Evolutionary conservation across 2,113 vertebrate genomes (phyloP), one percentile per base, ranked within the genome.

Genomic region (Oplegnathus fasciatus): DNA sequence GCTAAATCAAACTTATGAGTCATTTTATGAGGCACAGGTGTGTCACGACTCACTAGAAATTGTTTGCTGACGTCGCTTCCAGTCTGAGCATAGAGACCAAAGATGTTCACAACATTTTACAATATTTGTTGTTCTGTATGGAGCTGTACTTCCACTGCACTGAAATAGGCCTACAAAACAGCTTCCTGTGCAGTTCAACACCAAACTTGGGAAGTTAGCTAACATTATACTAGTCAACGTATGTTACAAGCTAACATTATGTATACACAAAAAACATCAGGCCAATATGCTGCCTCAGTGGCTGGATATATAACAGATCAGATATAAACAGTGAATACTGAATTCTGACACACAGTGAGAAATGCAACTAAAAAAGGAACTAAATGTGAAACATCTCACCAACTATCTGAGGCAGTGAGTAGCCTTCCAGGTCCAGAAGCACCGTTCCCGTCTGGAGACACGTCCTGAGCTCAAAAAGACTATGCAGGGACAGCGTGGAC

Each of bases 371-470:
- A 7, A 18, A 37, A 40, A 40, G 1, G 17, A 42, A 42, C 1
- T 17, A 30, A 5, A 30, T 52, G 1, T 11, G 57, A 9, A 78
- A 52, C 26, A 13, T 55, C 96, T 88, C 92, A 99, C 98, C 98
- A 61, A 99, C 96, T 26, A 99, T 99, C 76, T 99, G 97, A 28
- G 98, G 97, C 77, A 99, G 79, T 2, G 97, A 99, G 90, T 97
- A 97, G 0, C 98, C 96, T 0, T 99, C 97, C 69, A 99, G 90
- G 90, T 99, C 98, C 72, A 99, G 95, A 37, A 99, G 94, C 78
- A 99, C 97, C 0, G 97, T 98, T 1, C 98, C 98, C 0, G 97
- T 98, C 94, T 99, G 98, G 8, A 99, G 97, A 87, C 98, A 99
- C 0, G 97, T 97, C 60, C 98, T 95, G 46, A 99, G 96, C 95